Conservation (phyloP, 2,113 vertebrate genomes). For the Pachyramphus minor region DNA sequence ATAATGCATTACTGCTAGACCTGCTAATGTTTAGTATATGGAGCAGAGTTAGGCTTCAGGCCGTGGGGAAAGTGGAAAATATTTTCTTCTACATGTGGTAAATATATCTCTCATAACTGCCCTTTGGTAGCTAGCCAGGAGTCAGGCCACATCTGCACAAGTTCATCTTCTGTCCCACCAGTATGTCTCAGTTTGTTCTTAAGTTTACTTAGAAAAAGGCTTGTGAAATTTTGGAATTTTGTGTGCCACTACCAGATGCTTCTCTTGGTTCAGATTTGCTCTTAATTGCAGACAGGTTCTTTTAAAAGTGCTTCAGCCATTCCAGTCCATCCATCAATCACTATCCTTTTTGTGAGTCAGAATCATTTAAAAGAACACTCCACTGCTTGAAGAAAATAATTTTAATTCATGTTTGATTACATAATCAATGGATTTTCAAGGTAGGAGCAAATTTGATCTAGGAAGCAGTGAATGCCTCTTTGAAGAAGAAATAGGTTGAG, state of each 20-base stretch:
- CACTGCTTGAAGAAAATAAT: not conserved
- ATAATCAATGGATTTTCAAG: not conserved
- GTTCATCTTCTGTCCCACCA: not conserved
- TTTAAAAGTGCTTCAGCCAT: not conserved
- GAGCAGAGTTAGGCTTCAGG: not conserved
- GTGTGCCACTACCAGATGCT: not conserved
- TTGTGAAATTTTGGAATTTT: not conserved
- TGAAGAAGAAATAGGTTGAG: not conserved
- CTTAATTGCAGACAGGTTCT: not conserved
- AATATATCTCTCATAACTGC: not conserved
- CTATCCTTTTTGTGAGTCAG: not conserved
- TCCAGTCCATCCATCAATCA: not conserved
- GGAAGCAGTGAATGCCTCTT: not conserved
- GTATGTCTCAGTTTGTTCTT: not conserved
- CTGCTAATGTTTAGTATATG: not conserved
- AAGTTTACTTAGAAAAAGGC: not conserved
- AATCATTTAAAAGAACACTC: not conserved
- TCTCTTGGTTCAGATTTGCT: not conserved
- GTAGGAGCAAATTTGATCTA: not conserved
- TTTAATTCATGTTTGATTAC: not conserved
- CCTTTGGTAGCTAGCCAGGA: slow-evolving; percentile 1
- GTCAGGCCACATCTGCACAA: not conserved
- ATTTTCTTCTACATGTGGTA: not conserved
- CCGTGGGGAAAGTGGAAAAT: not conserved
- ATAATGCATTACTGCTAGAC: not conserved